A percentile compares a stretch with the other conserved stretches of the same genome.
Conservation (phyloP, 2,113 vertebrate species). For the Columba livia region DNA sequence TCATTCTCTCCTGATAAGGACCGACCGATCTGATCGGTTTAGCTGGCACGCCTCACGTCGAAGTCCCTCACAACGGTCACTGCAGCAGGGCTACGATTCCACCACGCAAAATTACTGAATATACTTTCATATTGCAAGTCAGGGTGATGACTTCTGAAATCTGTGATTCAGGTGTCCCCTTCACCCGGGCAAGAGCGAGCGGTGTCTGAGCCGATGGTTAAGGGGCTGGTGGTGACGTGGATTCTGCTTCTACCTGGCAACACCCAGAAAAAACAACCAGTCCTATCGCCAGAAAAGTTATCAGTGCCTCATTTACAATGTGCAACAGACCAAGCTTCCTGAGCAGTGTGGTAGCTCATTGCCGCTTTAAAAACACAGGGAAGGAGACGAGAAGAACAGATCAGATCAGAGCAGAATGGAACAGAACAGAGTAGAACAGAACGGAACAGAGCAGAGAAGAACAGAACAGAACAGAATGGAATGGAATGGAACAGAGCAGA, state of each 20-base stretch:
- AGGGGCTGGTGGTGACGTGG: background rate
- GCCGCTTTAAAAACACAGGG: background rate
- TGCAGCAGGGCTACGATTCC: background rate
- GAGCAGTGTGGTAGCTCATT: background rate
- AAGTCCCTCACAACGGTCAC: background rate
- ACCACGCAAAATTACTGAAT: background rate
- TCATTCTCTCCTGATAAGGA: background rate
- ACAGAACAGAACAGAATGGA: too few species aligned
- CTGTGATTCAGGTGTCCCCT: background rate
- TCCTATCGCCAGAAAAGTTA: background rate
- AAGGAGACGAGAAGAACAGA: background rate
- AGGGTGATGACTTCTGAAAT: background rate
- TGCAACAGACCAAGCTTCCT: constrained; percentile 36
- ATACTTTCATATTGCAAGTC: background rate
- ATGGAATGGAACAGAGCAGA: too few species aligned
- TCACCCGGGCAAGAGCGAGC: background rate
- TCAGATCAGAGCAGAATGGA: too few species aligned
- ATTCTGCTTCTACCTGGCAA: background rate
- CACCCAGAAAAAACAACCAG: background rate
- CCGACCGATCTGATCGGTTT: background rate
- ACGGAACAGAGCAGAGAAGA: too few species aligned
- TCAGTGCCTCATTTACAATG: constrained; percentile 20
- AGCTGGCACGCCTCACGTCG: background rate
- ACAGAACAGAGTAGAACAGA: too few species aligned
- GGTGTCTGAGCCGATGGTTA: background rate